A percentile compares a stretch with the other conserved stretches of the same genome.
These are phyloP conservation scores for Pachliopta kotzebuea DNA, from an alignment of 2,888 invertebrate species.

Conservation along the genomic window DNA sequence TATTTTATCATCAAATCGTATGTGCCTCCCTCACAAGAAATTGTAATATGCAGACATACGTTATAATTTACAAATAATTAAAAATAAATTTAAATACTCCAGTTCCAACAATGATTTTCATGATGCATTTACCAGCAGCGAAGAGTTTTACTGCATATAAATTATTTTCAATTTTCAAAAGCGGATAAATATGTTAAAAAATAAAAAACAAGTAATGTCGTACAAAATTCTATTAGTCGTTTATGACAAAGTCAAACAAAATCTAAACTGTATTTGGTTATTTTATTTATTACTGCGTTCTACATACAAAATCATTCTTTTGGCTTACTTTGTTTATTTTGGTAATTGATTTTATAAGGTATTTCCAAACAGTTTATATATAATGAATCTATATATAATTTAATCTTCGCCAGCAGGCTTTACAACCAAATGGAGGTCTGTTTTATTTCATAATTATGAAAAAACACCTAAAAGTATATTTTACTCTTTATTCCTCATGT, in stretches of 20 bases:
- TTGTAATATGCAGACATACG: no score
- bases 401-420: slow-evolving; percentile 10
- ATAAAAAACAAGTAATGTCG: slow-evolving; percentile 8
- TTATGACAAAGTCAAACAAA: slow-evolving; percentile 28
- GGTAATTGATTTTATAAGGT: slow-evolving; percentile 8
- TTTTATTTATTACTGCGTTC: slow-evolving; percentile 21
- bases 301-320: slow-evolving; percentile 26
- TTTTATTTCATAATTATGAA: neutral
- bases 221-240: slow-evolving; percentile 24
- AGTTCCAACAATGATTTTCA: neutral
- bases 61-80: no score
- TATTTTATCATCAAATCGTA: no score
- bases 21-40: no score
- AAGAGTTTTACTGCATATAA: neutral
- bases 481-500: neutral
- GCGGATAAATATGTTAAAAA: slow-evolving; percentile 7
- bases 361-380: slow-evolving; percentile 12
- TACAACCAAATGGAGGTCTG: slow-evolving; percentile 24
- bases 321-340: slow-evolving; percentile 24
- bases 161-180: slow-evolving; percentile 1
- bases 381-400: slow-evolving; percentile 23
- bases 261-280: slow-evolving; percentile 25
- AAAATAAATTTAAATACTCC: neutral
- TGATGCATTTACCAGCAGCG: neutral
- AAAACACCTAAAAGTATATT: neutral